phyloP scores from a whole-genome alignment of 2,797 vertebrate species.

The Pelodytes ibericus region DNA sequence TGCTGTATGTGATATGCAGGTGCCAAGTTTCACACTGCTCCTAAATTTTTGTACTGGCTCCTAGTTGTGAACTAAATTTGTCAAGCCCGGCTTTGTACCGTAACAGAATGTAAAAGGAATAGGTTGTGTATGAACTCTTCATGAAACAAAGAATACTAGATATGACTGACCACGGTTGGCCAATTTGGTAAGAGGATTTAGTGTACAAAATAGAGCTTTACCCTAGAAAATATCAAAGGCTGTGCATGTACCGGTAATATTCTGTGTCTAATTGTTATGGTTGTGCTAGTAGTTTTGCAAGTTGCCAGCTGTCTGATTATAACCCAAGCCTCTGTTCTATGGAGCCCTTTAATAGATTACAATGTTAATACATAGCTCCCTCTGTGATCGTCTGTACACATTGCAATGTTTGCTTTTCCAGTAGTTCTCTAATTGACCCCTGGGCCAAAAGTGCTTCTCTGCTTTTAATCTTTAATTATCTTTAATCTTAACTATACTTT shows the following conservation, averaged over 20 bases:
- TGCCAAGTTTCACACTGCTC: no score
- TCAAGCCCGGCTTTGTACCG: no score
- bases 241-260: no score
- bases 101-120: no score
- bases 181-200: background rate
- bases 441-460: constrained; percentile 39
- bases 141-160: background rate
- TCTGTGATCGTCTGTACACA: constrained; percentile 5
- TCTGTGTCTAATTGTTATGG: background rate
- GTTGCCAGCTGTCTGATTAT: background rate
- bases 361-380: background rate
- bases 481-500: constrained; percentile 22
- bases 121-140: no score
- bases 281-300: background rate
- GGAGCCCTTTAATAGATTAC: background rate
- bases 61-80: no score
- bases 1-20: no score
- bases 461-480: constrained; percentile 40
- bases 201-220: background rate
- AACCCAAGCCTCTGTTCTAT: background rate
- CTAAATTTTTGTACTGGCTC: no score
- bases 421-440: constrained; percentile 58
- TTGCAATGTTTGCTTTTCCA: constrained; percentile 27
- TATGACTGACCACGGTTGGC: no score
- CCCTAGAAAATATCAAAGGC: no score